These are phyloP conservation scores for Henricia sp. DNA, from an alignment of 53 echinoderm and acorn worm species.

Conservation along the genomic window DNA sequence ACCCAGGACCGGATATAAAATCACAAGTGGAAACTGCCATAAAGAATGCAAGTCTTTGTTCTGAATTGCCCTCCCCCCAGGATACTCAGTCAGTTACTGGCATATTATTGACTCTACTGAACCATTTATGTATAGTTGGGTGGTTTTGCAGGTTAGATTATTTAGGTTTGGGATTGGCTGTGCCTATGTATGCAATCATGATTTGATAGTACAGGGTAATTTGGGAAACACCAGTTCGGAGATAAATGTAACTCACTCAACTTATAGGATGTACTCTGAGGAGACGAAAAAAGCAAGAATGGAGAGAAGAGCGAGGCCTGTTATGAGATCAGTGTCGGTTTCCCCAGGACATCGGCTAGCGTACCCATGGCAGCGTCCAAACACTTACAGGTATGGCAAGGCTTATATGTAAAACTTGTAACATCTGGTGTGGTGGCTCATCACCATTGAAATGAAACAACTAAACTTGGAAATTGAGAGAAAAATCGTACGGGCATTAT, in stretches of 20 bases:
- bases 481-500: too few relatives aligned
- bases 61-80: neutral
- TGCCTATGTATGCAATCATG: too few relatives aligned
- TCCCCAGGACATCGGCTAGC: slow-evolving; percentile 40
- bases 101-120: too few relatives aligned
- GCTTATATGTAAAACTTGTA: too few relatives aligned
- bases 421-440: too few relatives aligned
- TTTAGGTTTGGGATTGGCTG: too few relatives aligned
- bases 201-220: too few relatives aligned
- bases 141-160: too few relatives aligned
- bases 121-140: too few relatives aligned
- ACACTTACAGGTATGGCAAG: slow-evolving; percentile 42
- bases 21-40: slow-evolving; percentile 22
- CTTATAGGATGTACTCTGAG: slow-evolving; percentile 47
- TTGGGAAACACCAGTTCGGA: neutral
- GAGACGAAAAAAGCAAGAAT: slow-evolving; percentile 13
- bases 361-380: neutral
- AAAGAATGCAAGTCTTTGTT: slow-evolving; percentile 20
- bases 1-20: slow-evolving; percentile 19
- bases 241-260: neutral
- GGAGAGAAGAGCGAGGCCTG: slow-evolving; percentile 27
- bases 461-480: too few relatives aligned
- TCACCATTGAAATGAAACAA: too few relatives aligned
- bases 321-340: slow-evolving; percentile 27
- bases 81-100: too few relatives aligned